Percentiles rank a stretch among this genome's conserved stretches.
Evolutionary conservation across 1,140 invertebrate species (phyloP).

Genomic region (Schlechtendalia chinensis): DNA sequence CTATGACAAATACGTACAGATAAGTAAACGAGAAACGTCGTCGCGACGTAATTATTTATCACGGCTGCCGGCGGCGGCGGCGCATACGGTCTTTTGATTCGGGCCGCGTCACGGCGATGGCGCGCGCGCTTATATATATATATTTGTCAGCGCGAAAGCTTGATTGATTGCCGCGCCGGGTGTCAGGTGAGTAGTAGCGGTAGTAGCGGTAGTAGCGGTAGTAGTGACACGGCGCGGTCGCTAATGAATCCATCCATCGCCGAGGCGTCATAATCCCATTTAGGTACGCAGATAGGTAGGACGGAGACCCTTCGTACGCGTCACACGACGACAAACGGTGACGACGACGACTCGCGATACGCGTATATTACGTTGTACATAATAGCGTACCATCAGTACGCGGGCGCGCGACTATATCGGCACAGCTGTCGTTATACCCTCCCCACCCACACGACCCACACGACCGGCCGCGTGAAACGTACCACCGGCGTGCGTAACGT

Average conservation of each 20-base stretch:
- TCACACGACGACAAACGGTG: too few species aligned
- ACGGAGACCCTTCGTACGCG: too few species aligned
- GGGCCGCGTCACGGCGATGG: background rate
- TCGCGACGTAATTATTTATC: conserved; percentile 38
- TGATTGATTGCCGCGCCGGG: conserved; percentile 45
- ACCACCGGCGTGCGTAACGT: background rate
- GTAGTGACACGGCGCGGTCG: conserved; percentile 35
- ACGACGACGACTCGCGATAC: too few species aligned
- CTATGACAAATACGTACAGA: background rate
- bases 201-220: too few species aligned
- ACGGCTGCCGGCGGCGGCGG: background rate
- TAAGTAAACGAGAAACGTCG: conserved; percentile 27
- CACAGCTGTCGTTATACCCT: too few species aligned
- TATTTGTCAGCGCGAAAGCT: conserved; percentile 26
- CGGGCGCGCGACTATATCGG: too few species aligned
- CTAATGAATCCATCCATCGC: conserved; percentile 48
- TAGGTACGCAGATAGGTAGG: background rate
- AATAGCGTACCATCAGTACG: too few species aligned
- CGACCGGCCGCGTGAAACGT: too few species aligned
- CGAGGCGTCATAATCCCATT: conserved; percentile 41
- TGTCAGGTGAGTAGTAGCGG: too few species aligned
- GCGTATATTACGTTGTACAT: too few species aligned
- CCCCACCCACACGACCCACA: too few species aligned
- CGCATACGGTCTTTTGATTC: conserved; percentile 32
- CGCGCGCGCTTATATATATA: background rate